Evolutionary conservation across 92 coral and sea anemone genomes (phyloP).

Genomic region (Palythoa grandis): DNA sequence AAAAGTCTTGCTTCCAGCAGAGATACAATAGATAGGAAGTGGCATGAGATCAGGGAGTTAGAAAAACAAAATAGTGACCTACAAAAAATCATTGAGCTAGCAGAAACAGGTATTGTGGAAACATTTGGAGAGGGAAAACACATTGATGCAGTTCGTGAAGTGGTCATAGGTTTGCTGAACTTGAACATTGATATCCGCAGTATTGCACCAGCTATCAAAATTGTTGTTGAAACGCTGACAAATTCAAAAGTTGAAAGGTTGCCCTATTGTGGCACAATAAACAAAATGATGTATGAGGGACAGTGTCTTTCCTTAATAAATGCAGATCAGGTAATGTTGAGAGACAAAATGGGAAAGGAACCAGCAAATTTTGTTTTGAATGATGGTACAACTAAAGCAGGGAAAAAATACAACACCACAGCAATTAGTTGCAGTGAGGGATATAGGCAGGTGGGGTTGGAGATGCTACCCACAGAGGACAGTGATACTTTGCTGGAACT

Average conservation of each 20-base stretch:
- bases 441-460: neutral
- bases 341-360: neutral
- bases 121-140: neutral
- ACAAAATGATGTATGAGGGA: constrained; percentile 28
- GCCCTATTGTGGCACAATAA: constrained; percentile 29
- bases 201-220: neutral
- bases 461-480: neutral
- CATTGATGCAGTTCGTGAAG: neutral
- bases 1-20: neutral
- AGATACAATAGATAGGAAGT: neutral
- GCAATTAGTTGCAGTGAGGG: neutral
- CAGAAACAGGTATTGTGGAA: neutral
- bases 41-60: neutral
- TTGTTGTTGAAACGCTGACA: constrained; percentile 15
- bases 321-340: constrained; percentile 1
- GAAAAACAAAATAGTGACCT: neutral
- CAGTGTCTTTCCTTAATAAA: constrained; percentile 15
- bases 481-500: neutral
- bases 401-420: constrained; percentile 15
- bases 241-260: neutral
- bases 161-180: neutral
- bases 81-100: neutral
- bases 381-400: constrained; percentile 24
- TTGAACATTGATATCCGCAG: neutral
- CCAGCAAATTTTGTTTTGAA: constrained; percentile 23